Conservation (phyloP, 2,797 vertebrate genomes). For the Phoxinus dragarum region DNA sequence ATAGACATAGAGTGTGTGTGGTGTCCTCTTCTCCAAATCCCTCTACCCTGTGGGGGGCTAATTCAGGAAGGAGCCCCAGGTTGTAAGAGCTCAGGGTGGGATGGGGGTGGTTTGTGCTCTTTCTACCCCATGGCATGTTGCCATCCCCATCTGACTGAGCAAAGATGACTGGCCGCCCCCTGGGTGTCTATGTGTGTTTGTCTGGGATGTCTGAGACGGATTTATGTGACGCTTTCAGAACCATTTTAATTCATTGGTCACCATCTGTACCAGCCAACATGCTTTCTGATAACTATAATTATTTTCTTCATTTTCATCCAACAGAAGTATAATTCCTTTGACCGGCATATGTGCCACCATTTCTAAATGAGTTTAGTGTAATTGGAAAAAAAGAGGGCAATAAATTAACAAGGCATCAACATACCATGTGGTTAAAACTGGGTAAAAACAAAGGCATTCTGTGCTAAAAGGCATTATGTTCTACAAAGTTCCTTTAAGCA, state of each 20-base stretch:
- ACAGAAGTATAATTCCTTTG: background rate
- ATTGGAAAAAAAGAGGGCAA: background rate
- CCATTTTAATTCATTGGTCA: conserved; percentile 34
- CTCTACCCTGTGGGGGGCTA: conserved; percentile 39
- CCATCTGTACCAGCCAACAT: conserved; percentile 13
- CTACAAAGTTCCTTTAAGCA: background rate
- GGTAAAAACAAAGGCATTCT: too few species aligned
- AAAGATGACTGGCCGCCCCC: conserved; percentile 40
- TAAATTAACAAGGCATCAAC: background rate
- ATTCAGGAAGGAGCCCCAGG: conserved; percentile 50
- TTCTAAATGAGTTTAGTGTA: background rate
- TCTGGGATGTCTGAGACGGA: conserved; percentile 26
- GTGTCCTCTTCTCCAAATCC: conserved; percentile 9
- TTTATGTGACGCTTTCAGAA: conserved; percentile 24
- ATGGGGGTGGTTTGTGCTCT: conserved; percentile 22
- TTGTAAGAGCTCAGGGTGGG: conserved; percentile 29
- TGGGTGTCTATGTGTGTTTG: conserved; percentile 34
- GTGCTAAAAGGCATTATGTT: background rate
- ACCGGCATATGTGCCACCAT: background rate
- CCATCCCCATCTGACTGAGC: conserved; percentile 42
- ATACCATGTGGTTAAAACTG: background rate
- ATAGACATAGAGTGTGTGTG: conserved; percentile 7
- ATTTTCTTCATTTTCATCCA: background rate
- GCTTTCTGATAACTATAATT: background rate
- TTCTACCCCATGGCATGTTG: conserved; percentile 38